Conservation (phyloP, 2,113 vertebrate species). For the Microcebus tavaratra region DNA sequence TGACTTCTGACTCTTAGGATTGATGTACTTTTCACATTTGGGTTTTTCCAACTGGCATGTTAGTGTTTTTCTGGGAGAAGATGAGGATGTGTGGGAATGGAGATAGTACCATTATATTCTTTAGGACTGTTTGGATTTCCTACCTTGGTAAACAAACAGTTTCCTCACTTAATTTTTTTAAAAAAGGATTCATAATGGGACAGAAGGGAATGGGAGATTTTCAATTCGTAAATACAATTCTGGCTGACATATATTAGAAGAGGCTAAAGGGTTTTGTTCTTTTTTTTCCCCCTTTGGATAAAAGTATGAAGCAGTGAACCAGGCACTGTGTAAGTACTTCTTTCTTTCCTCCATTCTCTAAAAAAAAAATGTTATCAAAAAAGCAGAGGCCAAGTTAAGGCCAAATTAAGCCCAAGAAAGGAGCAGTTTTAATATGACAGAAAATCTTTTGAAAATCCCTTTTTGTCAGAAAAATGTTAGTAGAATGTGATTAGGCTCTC, state of each 20-base stretch:
- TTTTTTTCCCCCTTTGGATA: conserved; percentile 69
- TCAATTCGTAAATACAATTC: conserved; percentile 63
- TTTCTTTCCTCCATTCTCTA: conserved; percentile 74
- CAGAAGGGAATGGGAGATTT: conserved; percentile 69
- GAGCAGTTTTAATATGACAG: conserved; percentile 31
- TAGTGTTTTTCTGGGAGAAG: conserved; percentile 59
- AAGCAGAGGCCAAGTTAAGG: conserved; percentile 44
- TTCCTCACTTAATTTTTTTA: conserved; percentile 58
- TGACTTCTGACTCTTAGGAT: neutral
- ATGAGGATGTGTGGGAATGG: conserved; percentile 49
- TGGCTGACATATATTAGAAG: conserved; percentile 72
- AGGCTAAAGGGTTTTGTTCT: conserved; percentile 79
- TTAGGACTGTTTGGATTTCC: conserved; percentile 49
- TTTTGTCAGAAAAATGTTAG: conserved; percentile 67
- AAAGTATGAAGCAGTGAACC: conserved; percentile 78
- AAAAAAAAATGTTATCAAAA: conserved; percentile 28
- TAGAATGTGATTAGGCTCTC: conserved; percentile 68
- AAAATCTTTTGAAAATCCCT: conserved; percentile 39
- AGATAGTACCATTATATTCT: conserved; percentile 29
- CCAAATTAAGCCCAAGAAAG: conserved; percentile 32
- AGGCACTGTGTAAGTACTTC: conserved; percentile 78
- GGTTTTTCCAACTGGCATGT: conserved; percentile 26
- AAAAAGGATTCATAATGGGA: conserved; percentile 62
- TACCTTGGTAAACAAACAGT: conserved; percentile 51
- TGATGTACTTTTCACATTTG: conserved; percentile 9